Evolutionary conservation across 2,888 invertebrate species (phyloP).

Genomic region (Drosophila stalkeri): DNA sequence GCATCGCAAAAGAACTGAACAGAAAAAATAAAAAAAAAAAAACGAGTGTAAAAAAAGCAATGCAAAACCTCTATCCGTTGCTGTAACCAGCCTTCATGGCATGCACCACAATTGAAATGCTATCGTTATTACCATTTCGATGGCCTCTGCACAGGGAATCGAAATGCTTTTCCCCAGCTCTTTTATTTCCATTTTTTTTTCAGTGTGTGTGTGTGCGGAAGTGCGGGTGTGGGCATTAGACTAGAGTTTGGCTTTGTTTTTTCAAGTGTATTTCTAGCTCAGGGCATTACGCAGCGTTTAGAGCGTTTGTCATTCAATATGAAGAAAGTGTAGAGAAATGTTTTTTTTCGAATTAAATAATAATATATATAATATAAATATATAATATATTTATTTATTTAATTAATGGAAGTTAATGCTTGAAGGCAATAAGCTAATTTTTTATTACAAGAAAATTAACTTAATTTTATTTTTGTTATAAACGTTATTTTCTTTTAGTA

Average conservation of each 20-base stretch:
- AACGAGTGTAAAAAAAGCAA: constrained; percentile 11
- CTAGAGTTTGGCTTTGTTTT: constrained; percentile 10
- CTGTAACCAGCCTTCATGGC: constrained; percentile 20
- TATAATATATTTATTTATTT: no score
- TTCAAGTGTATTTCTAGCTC: constrained; percentile 5
- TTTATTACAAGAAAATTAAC: no score
- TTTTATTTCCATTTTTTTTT: not conserved
- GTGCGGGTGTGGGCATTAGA: not conserved
- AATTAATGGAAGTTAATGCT: no score
- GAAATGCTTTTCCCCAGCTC: constrained; percentile 2
- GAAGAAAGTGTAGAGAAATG: not conserved
- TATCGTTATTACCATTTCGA: constrained; percentile 69
- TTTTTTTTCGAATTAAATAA: no score
- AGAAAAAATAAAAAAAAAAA: not conserved
- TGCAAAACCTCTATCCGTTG: constrained; percentile 15
- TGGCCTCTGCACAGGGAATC: constrained; percentile 31
- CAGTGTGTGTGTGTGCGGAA: not conserved
- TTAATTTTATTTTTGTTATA: no score
- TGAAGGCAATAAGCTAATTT: no score
- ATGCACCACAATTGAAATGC: constrained; percentile 69
- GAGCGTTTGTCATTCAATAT: constrained; percentile 5
- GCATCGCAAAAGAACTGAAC: constrained; percentile 37
- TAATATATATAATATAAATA: no score
- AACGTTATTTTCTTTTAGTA: no score
- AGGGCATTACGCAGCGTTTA: constrained; percentile 1